Percentiles rank a stretch among this genome's conserved stretches.
Evolutionary conservation across 2,888 invertebrate species (phyloP).

Genomic region (Drosophila bunnanda): DNA sequence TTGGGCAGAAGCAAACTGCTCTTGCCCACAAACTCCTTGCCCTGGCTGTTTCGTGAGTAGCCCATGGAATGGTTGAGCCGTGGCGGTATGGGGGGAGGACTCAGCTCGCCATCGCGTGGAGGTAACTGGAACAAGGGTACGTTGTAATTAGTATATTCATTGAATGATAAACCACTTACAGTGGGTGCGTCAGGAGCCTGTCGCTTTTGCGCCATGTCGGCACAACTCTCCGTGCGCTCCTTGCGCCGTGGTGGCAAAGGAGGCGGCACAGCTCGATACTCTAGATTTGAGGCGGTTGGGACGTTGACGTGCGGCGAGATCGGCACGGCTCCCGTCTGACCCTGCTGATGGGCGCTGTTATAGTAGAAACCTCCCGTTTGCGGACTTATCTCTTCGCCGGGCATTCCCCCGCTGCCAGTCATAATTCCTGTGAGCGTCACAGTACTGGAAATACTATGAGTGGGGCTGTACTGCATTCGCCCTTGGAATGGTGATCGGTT

Average conservation of each 20-base stretch:
- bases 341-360: slow-evolving; percentile 55
- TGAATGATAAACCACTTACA: slow-evolving; percentile 66
- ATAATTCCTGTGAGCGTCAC: slow-evolving; percentile 56
- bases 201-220: slow-evolving; percentile 84
- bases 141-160: background rate
- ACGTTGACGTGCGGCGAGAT: slow-evolving; percentile 85
- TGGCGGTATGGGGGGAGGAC: slow-evolving; percentile 89
- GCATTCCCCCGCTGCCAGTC: slow-evolving; percentile 19
- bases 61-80: slow-evolving; percentile 83
- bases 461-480: slow-evolving; percentile 75
- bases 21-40: slow-evolving; percentile 82
- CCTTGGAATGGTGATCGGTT: slow-evolving; percentile 84
- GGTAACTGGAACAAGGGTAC: slow-evolving; percentile 85
- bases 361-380: slow-evolving; percentile 69
- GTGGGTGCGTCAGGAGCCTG: slow-evolving; percentile 89
- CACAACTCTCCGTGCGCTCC: slow-evolving; percentile 82
- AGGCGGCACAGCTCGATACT: slow-evolving; percentile 82
- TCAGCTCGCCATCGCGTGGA: slow-evolving; percentile 88
- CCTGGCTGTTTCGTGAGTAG: slow-evolving; percentile 63
- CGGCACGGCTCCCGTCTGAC: slow-evolving; percentile 73
- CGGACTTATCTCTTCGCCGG: slow-evolving; percentile 65
- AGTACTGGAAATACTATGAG: slow-evolving; percentile 72
- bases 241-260: slow-evolving; percentile 83
- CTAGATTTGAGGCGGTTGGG: slow-evolving; percentile 78
- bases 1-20: slow-evolving; percentile 86